These are phyloP conservation scores for Coregonus sp. DNA, from an alignment of 2,797 vertebrate species.

Conservation along the genomic window DNA sequence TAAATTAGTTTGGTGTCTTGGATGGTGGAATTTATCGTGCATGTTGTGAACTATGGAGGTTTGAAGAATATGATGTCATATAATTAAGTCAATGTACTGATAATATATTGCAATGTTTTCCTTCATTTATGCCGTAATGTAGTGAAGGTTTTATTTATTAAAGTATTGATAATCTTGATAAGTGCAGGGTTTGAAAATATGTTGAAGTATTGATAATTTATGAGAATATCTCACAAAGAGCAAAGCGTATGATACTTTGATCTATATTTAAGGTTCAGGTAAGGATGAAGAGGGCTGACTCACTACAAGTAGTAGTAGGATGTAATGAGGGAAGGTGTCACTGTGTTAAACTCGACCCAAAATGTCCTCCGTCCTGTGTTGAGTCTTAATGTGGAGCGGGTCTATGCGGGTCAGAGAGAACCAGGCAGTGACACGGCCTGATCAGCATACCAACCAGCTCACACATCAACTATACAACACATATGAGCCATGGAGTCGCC, in stretches of 20 bases:
- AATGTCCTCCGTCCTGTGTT: not conserved
- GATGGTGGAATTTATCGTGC: not conserved
- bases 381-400: not conserved
- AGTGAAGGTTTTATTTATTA: too few species aligned
- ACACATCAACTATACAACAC: constrained; percentile 3
- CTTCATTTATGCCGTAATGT: too few species aligned
- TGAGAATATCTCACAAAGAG: not conserved
- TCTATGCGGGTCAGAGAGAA: not conserved
- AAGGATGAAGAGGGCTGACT: not conserved
- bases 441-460: constrained; percentile 13
- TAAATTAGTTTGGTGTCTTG: not conserved
- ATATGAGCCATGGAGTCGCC: not conserved
- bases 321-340: not conserved
- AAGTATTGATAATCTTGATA: not conserved
- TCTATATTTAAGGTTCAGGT: not conserved
- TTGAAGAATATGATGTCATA: not conserved
- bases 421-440: not conserved
- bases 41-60: not conserved
- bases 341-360: not conserved
- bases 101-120: too few species aligned
- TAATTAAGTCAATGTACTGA: too few species aligned
- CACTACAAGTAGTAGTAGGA: not conserved
- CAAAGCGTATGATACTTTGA: not conserved
- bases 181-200: not conserved
- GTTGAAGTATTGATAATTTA: not conserved